phyloP scores from a whole-genome alignment of 2,888 invertebrate species.

The Tinea trinotella region DNA sequence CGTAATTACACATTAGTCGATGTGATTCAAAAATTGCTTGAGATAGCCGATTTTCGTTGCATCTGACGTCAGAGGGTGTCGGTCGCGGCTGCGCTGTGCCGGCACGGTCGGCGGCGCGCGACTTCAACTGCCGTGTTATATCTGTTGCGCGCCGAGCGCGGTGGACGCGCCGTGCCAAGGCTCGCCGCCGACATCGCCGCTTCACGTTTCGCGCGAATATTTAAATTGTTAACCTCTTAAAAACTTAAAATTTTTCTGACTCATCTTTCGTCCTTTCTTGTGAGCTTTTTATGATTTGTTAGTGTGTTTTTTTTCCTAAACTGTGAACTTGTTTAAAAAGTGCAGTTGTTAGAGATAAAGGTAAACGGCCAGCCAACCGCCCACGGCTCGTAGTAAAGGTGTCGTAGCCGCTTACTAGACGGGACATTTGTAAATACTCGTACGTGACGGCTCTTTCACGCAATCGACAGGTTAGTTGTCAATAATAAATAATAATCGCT shows the following conservation, averaged over 20 bases:
- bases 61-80: slow-evolving; percentile 60
- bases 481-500: no score
- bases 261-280: background rate
- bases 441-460: background rate
- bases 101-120: slow-evolving; percentile 28
- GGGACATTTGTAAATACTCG: slow-evolving; percentile 9
- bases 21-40: slow-evolving; percentile 1
- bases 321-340: slow-evolving; percentile 29
- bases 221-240: background rate
- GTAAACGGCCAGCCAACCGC: slow-evolving; percentile 52
- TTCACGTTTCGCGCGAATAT: background rate
- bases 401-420: slow-evolving; percentile 9
- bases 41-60: slow-evolving; percentile 45
- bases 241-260: background rate
- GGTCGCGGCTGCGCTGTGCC: slow-evolving; percentile 29
- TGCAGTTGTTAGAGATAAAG: slow-evolving; percentile 32
- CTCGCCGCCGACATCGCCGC: slow-evolving; percentile 18
- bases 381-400: slow-evolving; percentile 52
- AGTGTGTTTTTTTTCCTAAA: slow-evolving; percentile 25
- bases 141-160: slow-evolving; percentile 57
- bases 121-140: slow-evolving; percentile 25
- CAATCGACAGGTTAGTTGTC: slow-evolving; percentile 2
- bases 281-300: slow-evolving; percentile 13
- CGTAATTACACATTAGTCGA: background rate
- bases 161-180: slow-evolving; percentile 38